Base-by-base conservation (phyloP, 2,888 invertebrate species). In the Megaustenia siamemsis region DNA sequence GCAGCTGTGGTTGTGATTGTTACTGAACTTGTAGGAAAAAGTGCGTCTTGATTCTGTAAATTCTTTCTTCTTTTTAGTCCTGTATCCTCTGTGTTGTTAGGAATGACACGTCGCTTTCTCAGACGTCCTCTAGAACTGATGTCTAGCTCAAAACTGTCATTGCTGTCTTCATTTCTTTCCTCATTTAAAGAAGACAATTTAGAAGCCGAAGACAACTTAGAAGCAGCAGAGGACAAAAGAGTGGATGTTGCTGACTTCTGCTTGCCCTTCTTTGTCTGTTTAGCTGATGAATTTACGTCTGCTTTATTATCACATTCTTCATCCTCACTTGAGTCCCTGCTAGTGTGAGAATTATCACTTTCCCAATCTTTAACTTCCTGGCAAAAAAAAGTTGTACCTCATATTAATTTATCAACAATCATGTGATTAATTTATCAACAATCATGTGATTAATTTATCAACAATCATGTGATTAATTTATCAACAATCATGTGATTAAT, bases 91-190 rank as follows among this genome's bases (percentile, higher is more conserved):
- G 88, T 88, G 83, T 92, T 92, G 84, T 92, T 92, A 38, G 92
- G 92, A 79, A 93, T 93, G 53, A 93, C 87, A 32, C 92, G 82
- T 1, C 93, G 87, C 79, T 93, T 93, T 53, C 93, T 83, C 24
- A 92, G 84, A 18, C 93, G 82, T 8, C 93, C 93, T n/a, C 92
- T 83, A 2, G 91, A 90, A 86, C 92, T 93, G 28, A 92, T 88
- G 76, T 92, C 92, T 40, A 88, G 86, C 28, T 90, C 90, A 68
- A 89, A 90, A 40, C 86, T 86, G 66, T 84, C 88, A 43, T 75
- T 82, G 35, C 71, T 82, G 66, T 87, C 87, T 1, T 71, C 82
- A 49, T 86, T 82, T 18, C 71, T 63, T 5, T 88, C 86, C 4
- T 78, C 83, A 24, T 82, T 85, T 35, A 78, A 40, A 15, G 83